A percentile compares a stretch with the other conserved stretches of the same genome.
These are phyloP conservation scores for Tenrec ecaudatus DNA, from an alignment of 2,113 vertebrate genomes.

Conservation along the genomic window DNA sequence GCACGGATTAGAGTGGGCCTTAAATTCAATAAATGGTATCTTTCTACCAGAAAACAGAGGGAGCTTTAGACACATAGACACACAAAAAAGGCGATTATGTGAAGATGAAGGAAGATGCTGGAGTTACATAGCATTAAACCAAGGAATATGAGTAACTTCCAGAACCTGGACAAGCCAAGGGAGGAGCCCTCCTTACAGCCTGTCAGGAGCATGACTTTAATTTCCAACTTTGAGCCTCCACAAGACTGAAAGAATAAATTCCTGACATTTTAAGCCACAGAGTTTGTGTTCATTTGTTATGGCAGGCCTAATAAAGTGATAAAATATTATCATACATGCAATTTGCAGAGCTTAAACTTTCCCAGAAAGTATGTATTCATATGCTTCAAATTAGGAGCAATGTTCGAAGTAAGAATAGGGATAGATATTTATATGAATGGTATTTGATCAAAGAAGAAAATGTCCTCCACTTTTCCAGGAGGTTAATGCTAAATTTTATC, in stretches of 20 bases:
- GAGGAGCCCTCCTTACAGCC: no score
- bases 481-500: neutral
- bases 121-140: fast-evolving
- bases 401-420: neutral
- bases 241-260: neutral
- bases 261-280: neutral
- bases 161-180: fast-evolving
- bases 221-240: neutral
- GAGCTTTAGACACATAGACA: neutral
- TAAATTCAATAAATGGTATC: neutral
- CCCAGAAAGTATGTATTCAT: neutral
- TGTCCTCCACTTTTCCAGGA: fast-evolving
- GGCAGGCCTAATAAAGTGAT: neutral
- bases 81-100: neutral
- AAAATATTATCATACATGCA: neutral
- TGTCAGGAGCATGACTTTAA: no score
- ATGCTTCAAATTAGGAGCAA: no score
- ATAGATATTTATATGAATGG: neutral
- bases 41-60: neutral
- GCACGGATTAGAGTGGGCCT: no score
- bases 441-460: neutral
- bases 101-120: neutral
- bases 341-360: neutral
- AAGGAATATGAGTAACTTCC: neutral
- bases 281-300: neutral